A percentile compares a stretch with the other conserved stretches of the same genome.
phyloP scores from a whole-genome alignment of 2,113 vertebrate species.

The Gracilinanus agilis region DNA sequence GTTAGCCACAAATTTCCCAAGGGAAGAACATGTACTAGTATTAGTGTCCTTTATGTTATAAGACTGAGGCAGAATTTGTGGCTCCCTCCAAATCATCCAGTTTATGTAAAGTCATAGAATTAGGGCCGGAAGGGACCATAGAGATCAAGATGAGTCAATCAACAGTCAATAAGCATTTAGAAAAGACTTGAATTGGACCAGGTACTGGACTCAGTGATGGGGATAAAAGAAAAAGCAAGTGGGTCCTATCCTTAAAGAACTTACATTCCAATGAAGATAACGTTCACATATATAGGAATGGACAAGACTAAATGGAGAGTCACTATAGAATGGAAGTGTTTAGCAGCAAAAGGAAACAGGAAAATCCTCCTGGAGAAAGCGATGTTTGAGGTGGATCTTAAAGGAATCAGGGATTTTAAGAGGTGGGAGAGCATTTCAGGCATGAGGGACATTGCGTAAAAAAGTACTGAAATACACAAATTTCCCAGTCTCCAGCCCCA shows the following conservation, averaged over 20 bases:
- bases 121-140: not conserved
- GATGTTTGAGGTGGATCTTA: not conserved
- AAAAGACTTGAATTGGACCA: not conserved
- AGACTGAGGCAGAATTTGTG: not conserved
- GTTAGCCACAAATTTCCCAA: not conserved
- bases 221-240: not conserved
- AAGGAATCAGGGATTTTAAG: not conserved
- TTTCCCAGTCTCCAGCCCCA: not conserved
- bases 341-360: not conserved
- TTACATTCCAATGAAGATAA: not conserved
- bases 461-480: not conserved
- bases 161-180: not conserved
- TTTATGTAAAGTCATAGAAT: not conserved
- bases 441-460: not conserved
- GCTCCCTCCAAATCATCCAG: not conserved
- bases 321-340: not conserved
- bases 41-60: not conserved
- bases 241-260: not conserved
- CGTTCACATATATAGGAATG: not conserved
- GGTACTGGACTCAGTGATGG: not conserved
- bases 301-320: not conserved
- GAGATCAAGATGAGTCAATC: not conserved
- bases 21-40: not conserved
- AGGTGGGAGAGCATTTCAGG: not conserved
- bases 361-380: not conserved